These are phyloP conservation scores for Ariopsis seemanni DNA, from an alignment of 2,113 vertebrate genomes.

Conservation along the genomic window DNA sequence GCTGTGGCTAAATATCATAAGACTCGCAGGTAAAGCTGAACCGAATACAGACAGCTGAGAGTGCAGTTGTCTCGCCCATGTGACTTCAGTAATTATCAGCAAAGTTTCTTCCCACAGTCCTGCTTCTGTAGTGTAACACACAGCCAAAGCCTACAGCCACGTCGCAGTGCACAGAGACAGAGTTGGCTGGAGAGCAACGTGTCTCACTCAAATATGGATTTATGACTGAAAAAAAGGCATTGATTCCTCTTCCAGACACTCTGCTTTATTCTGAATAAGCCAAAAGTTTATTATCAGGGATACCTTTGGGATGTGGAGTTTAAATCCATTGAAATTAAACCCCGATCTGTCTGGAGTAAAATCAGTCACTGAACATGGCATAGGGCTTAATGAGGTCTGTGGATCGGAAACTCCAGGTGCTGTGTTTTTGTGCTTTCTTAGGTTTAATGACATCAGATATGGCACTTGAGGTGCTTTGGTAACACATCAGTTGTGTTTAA, in stretches of 20 bases:
- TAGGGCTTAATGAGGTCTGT: not conserved
- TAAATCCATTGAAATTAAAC: not conserved
- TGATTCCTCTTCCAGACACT: slow-evolving; percentile 9
- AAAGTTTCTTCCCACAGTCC: not conserved
- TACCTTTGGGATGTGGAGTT: slow-evolving; percentile 8
- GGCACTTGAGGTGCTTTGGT: not conserved
- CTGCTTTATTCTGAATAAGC: not conserved
- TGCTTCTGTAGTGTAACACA: not conserved
- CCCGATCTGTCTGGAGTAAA: not conserved
- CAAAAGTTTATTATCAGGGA: not conserved
- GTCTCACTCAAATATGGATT: not conserved
- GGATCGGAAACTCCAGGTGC: not conserved
- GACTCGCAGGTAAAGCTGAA: not conserved
- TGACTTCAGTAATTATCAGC: not conserved
- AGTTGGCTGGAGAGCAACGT: not conserved
- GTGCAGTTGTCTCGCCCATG: not conserved
- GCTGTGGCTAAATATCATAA: not conserved
- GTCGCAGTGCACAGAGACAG: not conserved
- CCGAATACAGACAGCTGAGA: slow-evolving; percentile 25
- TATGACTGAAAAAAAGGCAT: not conserved
- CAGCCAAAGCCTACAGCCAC: slow-evolving; percentile 27
- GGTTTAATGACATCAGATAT: not conserved
- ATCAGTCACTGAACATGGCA: not conserved
- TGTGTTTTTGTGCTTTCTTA: not conserved
- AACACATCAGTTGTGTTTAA: not conserved